A percentile compares a stretch with the other conserved stretches of the same genome.
Evolutionary conservation across 2,113 vertebrate species (phyloP).

Genomic region (Esox niger): DNA sequence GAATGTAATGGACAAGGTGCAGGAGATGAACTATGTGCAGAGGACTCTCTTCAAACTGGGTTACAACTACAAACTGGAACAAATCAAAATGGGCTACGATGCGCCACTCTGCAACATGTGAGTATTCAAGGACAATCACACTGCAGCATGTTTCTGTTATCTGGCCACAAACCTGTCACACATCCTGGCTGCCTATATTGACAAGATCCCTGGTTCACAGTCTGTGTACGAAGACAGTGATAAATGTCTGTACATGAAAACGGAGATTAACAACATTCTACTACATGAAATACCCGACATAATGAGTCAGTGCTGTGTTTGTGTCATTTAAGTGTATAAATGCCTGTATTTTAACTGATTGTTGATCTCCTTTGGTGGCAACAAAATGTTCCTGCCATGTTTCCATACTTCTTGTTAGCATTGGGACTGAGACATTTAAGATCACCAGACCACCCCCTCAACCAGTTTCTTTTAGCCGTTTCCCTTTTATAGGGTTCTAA

Average conservation of each 20-base stretch:
- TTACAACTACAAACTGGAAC: slow-evolving; percentile 93
- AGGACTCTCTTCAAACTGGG: slow-evolving; percentile 91
- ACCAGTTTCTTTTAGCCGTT: too few species aligned
- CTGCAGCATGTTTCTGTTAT: background rate
- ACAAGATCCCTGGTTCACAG: background rate
- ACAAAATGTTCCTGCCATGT: background rate
- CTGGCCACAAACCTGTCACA: background rate
- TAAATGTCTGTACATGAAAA: background rate
- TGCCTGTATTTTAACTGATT: background rate
- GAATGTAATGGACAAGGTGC: slow-evolving; percentile 96
- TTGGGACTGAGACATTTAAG: background rate
- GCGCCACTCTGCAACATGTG: slow-evolving; percentile 87
- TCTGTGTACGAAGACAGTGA: background rate
- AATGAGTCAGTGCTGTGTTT: background rate
- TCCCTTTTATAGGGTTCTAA: too few species aligned
- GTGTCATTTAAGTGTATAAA: background rate
- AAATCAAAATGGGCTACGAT: slow-evolving; percentile 91
- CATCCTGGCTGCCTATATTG: background rate
- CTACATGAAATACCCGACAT: background rate
- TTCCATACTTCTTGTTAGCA: background rate
- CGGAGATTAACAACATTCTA: background rate
- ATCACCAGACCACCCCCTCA: background rate
- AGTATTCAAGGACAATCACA: background rate
- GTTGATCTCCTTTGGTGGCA: background rate
- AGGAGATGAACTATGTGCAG: slow-evolving; percentile 91